These are phyloP conservation scores for Perithous albicinctus DNA, from an alignment of 2,888 invertebrate species.

Conservation along the genomic window DNA sequence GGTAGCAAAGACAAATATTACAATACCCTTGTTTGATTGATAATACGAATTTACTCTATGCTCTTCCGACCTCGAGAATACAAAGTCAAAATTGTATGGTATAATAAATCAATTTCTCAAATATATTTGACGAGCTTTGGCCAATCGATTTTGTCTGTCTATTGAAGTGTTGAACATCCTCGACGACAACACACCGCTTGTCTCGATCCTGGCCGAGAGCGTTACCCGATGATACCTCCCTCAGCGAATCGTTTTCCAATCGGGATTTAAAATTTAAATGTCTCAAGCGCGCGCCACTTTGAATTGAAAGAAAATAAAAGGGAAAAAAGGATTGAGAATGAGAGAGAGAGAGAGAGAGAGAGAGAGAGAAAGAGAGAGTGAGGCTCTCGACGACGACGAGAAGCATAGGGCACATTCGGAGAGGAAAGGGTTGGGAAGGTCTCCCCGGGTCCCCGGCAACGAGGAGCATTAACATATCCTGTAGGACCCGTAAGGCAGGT, in stretches of 20 bases:
- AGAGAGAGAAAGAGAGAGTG: slow-evolving; percentile 9
- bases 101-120: slow-evolving; percentile 57
- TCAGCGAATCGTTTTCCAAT: slow-evolving; percentile 68
- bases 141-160: slow-evolving; percentile 15
- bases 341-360: slow-evolving; percentile 15
- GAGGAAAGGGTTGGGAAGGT: slow-evolving; percentile 67
- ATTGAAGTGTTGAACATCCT: slow-evolving; percentile 35
- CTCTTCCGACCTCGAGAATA: slow-evolving; percentile 24
- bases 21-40: slow-evolving; percentile 44
- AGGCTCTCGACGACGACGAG: slow-evolving; percentile 39
- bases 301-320: slow-evolving; percentile 14
- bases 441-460: slow-evolving; percentile 68
- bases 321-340: slow-evolving; percentile 11
- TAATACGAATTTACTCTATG: slow-evolving; percentile 27
- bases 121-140: slow-evolving; percentile 23
- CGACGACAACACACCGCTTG: slow-evolving; percentile 13
- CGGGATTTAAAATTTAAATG: slow-evolving; percentile 80
- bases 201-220: not conserved
- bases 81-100: slow-evolving; percentile 34
- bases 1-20: slow-evolving; percentile 19
- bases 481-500: slow-evolving; percentile 83
- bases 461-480: slow-evolving; percentile 81
- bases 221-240: slow-evolving; percentile 13
- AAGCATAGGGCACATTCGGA: slow-evolving; percentile 2
- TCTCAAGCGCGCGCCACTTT: slow-evolving; percentile 34